Conservation (phyloP, 2,888 invertebrate genomes). For the Catocala fraxini region DNA sequence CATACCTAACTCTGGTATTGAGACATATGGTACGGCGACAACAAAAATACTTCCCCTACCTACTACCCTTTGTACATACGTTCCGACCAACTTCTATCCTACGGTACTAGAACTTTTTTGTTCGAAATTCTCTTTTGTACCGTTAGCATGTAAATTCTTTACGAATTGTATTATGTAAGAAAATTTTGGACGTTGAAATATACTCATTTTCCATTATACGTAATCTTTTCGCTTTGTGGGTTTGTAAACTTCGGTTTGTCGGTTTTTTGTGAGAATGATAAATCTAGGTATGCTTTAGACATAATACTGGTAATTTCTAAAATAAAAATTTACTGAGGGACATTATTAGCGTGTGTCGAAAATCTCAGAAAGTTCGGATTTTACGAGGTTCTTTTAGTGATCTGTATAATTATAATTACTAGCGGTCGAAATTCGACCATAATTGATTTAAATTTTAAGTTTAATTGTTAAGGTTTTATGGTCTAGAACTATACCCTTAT, state of each 20-base stretch:
- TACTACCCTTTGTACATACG: slow-evolving; percentile 23
- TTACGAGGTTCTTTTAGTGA: too few species aligned
- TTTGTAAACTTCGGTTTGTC: not conserved
- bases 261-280: too few species aligned
- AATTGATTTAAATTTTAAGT: too few species aligned
- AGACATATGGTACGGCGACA: not conserved
- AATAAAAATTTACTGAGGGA: too few species aligned
- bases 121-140: slow-evolving; percentile 33
- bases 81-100: slow-evolving; percentile 19
- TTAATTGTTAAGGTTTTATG: too few species aligned
- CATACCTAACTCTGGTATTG: not conserved
- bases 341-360: too few species aligned
- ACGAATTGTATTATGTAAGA: not conserved
- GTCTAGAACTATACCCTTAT: too few species aligned
- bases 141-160: slow-evolving; percentile 30
- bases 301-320: too few species aligned
- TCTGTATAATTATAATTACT: too few species aligned
- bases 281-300: too few species aligned
- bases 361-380: too few species aligned
- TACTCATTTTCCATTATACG: not conserved
- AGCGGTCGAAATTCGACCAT: too few species aligned
- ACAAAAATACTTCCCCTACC: slow-evolving; percentile 1
- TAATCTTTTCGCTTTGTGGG: not conserved
- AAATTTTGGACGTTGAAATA: not conserved
- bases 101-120: slow-evolving; percentile 30